Conservation (phyloP, 2,797 vertebrate species). For the Setipinna tenuifilis region DNA sequence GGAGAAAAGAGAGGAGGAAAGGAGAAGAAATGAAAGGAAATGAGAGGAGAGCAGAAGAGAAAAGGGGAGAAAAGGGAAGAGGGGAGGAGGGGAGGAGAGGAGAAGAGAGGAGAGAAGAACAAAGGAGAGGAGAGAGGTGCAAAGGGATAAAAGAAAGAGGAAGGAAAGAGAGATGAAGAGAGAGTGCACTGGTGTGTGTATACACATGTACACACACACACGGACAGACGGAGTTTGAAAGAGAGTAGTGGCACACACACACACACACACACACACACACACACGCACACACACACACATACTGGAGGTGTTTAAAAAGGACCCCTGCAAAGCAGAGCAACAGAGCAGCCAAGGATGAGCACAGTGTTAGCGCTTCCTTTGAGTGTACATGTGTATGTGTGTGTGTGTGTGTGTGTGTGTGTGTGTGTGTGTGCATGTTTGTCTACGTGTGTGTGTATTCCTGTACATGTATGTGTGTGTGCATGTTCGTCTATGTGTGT, state of each 20-base stretch:
- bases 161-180: slow-evolving; percentile 25
- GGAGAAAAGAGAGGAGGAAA: no score
- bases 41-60: slow-evolving; percentile 51
- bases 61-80: no score
- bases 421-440: slow-evolving; percentile 11
- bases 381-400: slow-evolving; percentile 42
- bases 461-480: slow-evolving; percentile 55
- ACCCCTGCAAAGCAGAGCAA: neutral
- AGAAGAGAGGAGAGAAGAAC: neutral
- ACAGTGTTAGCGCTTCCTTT: neutral
- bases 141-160: neutral
- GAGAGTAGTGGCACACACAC: neutral
- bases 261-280: slow-evolving; percentile 36
- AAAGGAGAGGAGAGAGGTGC: neutral
- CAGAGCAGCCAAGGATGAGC: neutral
- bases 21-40: slow-evolving; percentile 32
- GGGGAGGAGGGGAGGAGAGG: slow-evolving; percentile 26
- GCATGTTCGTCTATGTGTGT: slow-evolving; percentile 26
- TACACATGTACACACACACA: neutral
- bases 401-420: slow-evolving; percentile 5
- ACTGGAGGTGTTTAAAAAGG: neutral
- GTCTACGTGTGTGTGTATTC: slow-evolving; percentile 35
- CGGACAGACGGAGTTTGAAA: neutral
- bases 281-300: slow-evolving; percentile 35
- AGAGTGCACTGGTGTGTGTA: no score